Evolutionary conservation across 2,113 vertebrate genomes (phyloP).

Genomic region (pig (Sus scrofa)): T2T-Sscrofa CM000822.6:70185501-70186000

Average conservation of each 20-base stretch:
- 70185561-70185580: not conserved
- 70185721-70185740: not conserved
- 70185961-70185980: not conserved
- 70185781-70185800: not conserved
- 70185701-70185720: not conserved
- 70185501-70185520: not conserved
- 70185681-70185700: not conserved
- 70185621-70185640: not conserved
- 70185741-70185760: rapidly evolving
- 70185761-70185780: not conserved
- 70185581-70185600: not conserved
- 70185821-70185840: not conserved
- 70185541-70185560: not conserved
- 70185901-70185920: no score
- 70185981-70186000: rapidly evolving
- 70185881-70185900: not conserved
- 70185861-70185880: not conserved
- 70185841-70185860: not conserved
- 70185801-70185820: rapidly evolving
- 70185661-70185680: not conserved
- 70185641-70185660: not conserved
- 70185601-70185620: not conserved
- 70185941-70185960: no score
- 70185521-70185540: not conserved
- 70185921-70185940: not conserved